These are phyloP conservation scores for Anadara kagoshimensis DNA, from an alignment of 1,140 invertebrate genomes.

Conservation along the genomic window DNA sequence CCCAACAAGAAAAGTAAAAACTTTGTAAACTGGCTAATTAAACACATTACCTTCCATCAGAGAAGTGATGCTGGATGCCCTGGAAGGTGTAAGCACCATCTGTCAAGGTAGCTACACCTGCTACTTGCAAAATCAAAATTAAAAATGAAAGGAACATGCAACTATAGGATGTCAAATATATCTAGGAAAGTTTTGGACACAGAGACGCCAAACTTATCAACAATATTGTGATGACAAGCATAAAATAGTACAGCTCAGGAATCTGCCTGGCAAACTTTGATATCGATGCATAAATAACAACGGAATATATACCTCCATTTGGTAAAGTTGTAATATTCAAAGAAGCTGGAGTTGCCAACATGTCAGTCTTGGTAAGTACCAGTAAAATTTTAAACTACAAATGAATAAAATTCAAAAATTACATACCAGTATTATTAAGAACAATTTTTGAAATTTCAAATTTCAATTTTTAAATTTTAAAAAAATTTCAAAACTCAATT, in stretches of 20 bases:
- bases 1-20: too few species aligned
- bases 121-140: not conserved
- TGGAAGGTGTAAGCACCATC: not conserved
- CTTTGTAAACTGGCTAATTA: too few species aligned
- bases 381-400: slow-evolving; percentile 86
- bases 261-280: too few species aligned
- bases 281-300: too few species aligned
- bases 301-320: slow-evolving; percentile 66
- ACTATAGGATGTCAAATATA: too few species aligned
- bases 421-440: not conserved
- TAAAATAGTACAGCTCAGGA: too few species aligned
- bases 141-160: too few species aligned
- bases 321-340: slow-evolving; percentile 85
- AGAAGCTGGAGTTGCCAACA: slow-evolving; percentile 86
- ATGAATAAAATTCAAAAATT: slow-evolving; percentile 33
- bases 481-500: not conserved
- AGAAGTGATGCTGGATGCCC: too few species aligned
- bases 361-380: slow-evolving; percentile 80
- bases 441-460: not conserved
- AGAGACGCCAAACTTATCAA: too few species aligned
- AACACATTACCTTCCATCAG: not conserved
- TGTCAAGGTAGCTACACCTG: not conserved
- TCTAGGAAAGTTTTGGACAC: too few species aligned
- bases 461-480: not conserved
- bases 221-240: too few species aligned